Base-by-base conservation (phyloP, 1,140 invertebrate genomes). In the Drosophila melanica region DNA sequence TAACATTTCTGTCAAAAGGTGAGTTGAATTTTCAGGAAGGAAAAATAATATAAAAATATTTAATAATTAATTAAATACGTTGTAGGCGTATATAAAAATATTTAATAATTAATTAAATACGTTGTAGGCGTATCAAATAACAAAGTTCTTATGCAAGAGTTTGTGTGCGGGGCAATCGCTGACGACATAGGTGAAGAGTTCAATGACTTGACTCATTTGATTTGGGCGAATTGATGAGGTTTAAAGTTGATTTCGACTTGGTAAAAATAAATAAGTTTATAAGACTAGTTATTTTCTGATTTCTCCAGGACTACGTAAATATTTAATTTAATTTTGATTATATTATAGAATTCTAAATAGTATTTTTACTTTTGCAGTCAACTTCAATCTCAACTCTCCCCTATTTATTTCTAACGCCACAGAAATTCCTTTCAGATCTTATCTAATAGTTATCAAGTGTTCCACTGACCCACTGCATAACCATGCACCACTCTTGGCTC, bases 1-100 rank as follows among this genome's bases (percentile, higher is more conserved):
- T 44, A 50, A 59, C 68, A 62, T 89, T 89, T 82, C 72, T 77
- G 84, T 76, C 67, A 69, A 77, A 70, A 87, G 81, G 81, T 85
- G 79, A 86, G 82, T 87, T 82, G 67, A 79, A 71, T 77, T 85
- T 53, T 67, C 55, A 41, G 14, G 33, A 57, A 50, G 70, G 41
- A 51, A 6, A 18, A 18, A 60, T 27, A 48, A 45, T 42, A 51
- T 27, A 48, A 45, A 47, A 51, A 63, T 55, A 51, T 58, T 57
- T 53, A 66, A 73, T 70, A 81, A 86, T 87, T 87, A 86, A 86
- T 85, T 68, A 72, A 65, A 66, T 59, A 35, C 65, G 66, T 63
- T 55, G 60, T 75, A 55, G 77, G 82, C 81, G 78, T 75, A 69
- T 51, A 53, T 41, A 72, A n/a, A n/a, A n/a, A n/a, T 55, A 51